A percentile compares a stretch with the other conserved stretches of the same genome.
Conservation (phyloP, 2,113 vertebrate species). For the Zosterops japonicus region DNA sequence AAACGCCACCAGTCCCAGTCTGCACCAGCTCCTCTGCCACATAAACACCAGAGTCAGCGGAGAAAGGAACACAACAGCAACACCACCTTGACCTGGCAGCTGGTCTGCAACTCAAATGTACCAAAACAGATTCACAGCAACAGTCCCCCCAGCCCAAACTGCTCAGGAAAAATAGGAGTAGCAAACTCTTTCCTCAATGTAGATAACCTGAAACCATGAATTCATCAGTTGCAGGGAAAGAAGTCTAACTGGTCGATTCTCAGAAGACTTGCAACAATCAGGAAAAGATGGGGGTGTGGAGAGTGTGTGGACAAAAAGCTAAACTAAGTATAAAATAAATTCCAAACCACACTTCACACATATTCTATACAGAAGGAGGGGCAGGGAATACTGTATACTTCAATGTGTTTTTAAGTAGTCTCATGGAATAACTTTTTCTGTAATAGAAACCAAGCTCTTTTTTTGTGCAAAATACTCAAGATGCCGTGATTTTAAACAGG, state of each 20-base stretch:
- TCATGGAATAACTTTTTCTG: neutral
- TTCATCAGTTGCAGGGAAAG: rapidly evolving
- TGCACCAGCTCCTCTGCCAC: neutral
- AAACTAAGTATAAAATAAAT: neutral
- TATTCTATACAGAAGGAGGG: neutral
- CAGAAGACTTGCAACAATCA: neutral
- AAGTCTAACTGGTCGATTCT: neutral
- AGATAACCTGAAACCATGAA: neutral
- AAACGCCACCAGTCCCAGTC: neutral
- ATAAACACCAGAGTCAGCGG: neutral
- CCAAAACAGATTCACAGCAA: neutral
- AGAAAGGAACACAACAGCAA: neutral
- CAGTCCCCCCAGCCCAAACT: neutral
- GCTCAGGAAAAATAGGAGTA: neutral
- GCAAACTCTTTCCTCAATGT: neutral
- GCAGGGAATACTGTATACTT: neutral
- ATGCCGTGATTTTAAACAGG: neutral
- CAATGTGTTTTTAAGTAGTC: neutral
- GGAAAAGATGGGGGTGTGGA: rapidly evolving
- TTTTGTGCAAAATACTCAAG: neutral
- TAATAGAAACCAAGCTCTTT: neutral
- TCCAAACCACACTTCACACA: neutral
- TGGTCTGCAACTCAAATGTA: neutral
- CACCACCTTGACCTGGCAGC: neutral
- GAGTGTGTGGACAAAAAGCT: neutral